Evolutionary conservation across 2,888 invertebrate genomes (phyloP), one percentile per base, ranked within the genome.

Genomic region (Taphrorychus bicolor): DNA sequence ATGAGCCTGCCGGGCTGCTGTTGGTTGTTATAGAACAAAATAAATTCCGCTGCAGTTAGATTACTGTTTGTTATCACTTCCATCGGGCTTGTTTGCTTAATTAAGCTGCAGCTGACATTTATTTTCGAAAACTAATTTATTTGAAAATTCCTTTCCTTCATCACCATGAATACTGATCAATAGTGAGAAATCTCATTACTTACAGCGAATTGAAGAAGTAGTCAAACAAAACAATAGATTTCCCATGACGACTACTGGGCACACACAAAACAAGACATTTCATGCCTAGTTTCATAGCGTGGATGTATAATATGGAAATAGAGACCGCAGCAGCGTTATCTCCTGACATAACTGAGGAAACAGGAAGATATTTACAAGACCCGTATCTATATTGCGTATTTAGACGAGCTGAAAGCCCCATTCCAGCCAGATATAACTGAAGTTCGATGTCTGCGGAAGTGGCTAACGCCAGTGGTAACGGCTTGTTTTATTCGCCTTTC

Each of bases 331-430:
- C 57, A 57, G 51, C 32, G 58, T 63, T 63, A 63, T 63, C 63
- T 63, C 41, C 51, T 63, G 11, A 51, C 51, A 22, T 58, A 49
- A 64, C 58, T 22, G 18, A 45, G 52, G 41, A 64, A 51, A 64
- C 64, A 51, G 64, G 58, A 64, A 58, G 64, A 51, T 58, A 64
- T 64, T 57, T 40, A 51, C 51, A 64, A 57, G 56, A 5, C 16
- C 16, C 18, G 21, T 21, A 19, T 7, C 58, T 32, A 32, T 32
- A 32, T 32, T 32, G 32, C 32, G 9, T 32, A 11, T 11, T 32
- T 32, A 32, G 32, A 32, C 9, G 32, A 11, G 32, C 32, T 32
- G 32, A 32, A 3, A 32, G 32, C 32, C 11, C 32, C 11, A 32
- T 32, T 32, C 32, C 9, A 32, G 32, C 7, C 32, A 32, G 32